Base-by-base conservation (phyloP, 2,797 vertebrate species). In the Spea hammondii region DNA sequence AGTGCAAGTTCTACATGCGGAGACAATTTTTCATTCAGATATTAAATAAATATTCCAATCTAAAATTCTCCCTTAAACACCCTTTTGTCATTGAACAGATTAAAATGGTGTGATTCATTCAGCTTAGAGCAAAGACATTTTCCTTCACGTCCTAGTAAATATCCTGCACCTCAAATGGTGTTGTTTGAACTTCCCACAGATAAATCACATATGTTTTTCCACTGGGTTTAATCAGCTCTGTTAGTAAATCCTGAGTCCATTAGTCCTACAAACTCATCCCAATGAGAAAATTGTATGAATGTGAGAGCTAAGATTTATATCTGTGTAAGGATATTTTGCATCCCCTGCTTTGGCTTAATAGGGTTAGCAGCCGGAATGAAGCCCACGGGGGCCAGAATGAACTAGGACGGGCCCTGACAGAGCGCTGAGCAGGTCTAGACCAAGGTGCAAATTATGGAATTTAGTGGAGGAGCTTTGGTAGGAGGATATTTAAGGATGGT, bases 121-220 rank as follows among this genome's bases (percentile, higher is more conserved):
- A 32, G n/a, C 48, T 69, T 9, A 11, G 46, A 74, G 12, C 14
- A 60, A n/a, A 54, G 59, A 59, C 45, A 66, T 65, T 64, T 70
- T 44, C 46, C 74, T 59, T 71, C 11, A 51, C 50, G n/a, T 68
- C 49, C 60, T 54, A 65, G 50, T 50, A 70, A 75, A 75, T 57
- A 70, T 74, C 49, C 11, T 14, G 12, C 47, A 54, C 7, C 65
- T 50, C 59, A 57, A 70, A 45, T 65, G 10, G 45, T 11, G 9
- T 8, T 51, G 57, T 70, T 51, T 65, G 60, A 71, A 70, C 66
- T 64, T 75, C 78, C 72, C 59, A 70, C 65, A 69, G 57, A 75
- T 74, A 79, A 75, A 79, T 74, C 66, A 65, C 9, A 64, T 46
- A 60, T 17, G 32, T 62, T 62, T 72, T 72, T 65, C 72, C 72